phyloP scores from a whole-genome alignment of 2,113 vertebrate genomes.

The Probosciger aterrimus region DNA sequence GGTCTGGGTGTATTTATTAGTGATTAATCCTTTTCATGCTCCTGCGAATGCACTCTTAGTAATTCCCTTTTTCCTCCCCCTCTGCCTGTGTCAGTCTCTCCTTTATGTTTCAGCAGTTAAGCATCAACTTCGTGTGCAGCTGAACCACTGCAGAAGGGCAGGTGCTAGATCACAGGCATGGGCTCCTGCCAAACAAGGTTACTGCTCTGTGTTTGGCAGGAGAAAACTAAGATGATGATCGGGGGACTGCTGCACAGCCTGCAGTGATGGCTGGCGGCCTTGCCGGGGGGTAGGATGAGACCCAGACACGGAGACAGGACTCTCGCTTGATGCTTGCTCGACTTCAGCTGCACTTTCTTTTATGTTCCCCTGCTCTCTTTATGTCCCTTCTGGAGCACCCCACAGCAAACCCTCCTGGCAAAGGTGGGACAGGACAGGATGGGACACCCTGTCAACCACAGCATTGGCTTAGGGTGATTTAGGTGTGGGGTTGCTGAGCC shows the following conservation, averaged over 20 bases:
- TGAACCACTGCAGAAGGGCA: background rate
- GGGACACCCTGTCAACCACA: background rate
- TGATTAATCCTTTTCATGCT: background rate
- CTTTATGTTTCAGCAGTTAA: background rate
- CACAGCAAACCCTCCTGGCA: background rate
- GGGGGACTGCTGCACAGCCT: background rate
- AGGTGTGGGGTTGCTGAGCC: background rate
- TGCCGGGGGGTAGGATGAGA: background rate
- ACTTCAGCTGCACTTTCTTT: background rate
- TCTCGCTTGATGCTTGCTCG: background rate
- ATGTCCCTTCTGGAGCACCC: background rate
- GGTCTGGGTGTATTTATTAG: background rate
- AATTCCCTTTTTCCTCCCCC: background rate
- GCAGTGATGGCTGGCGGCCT: background rate
- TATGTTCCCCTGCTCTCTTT: background rate
- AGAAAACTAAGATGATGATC: background rate
- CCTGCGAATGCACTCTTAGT: background rate
- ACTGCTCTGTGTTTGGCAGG: background rate
- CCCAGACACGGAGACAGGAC: background rate
- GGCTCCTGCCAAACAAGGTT: background rate
- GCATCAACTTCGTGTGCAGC: background rate
- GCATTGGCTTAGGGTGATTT: fast-evolving
- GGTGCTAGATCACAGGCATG: background rate
- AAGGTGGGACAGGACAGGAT: background rate
- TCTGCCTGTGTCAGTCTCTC: background rate